Conservation (phyloP, 2,797 vertebrate species). For the Sciurus carolinensis region DNA sequence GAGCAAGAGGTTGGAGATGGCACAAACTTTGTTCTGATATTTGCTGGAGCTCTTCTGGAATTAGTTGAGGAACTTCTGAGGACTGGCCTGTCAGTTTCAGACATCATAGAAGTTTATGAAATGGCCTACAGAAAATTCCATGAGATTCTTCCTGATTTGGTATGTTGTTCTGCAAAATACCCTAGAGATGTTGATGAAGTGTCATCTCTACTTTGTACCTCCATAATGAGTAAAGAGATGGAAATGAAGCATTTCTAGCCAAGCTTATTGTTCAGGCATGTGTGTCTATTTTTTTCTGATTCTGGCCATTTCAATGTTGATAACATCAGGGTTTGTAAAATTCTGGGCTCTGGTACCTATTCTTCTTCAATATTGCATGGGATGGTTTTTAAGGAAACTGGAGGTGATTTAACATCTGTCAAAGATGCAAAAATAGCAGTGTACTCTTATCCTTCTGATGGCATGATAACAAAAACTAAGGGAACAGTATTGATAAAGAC, state of each 20-base stretch:
- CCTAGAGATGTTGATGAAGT: slow-evolving; percentile 94
- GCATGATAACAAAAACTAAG: slow-evolving; percentile 98
- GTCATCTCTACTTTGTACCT: slow-evolving; percentile 92
- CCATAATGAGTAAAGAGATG: slow-evolving; percentile 98
- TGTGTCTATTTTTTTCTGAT: slow-evolving; percentile 96
- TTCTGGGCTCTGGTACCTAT: slow-evolving; percentile 95
- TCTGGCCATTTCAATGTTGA: slow-evolving; percentile 98
- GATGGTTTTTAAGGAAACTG: slow-evolving; percentile 99
- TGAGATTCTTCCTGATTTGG: slow-evolving; percentile 95
- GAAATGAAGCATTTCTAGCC: slow-evolving; percentile 95
- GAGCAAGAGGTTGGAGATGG: slow-evolving; percentile 99
- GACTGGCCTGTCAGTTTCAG: slow-evolving; percentile 98
- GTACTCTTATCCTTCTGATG: slow-evolving; percentile 98
- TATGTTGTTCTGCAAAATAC: slow-evolving; percentile 95
- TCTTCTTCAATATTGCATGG: slow-evolving; percentile 97
- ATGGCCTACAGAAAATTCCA: slow-evolving; percentile 95
- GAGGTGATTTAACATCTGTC: slow-evolving; percentile 96
- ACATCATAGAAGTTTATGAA: slow-evolving; percentile 99
- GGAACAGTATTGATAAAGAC: slow-evolving; percentile 92
- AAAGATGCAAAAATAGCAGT: slow-evolving; percentile 98
- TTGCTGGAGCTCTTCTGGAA: slow-evolving; percentile 97
- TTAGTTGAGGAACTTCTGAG: slow-evolving; percentile 96
- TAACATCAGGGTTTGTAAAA: slow-evolving; percentile 98
- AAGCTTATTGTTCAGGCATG: slow-evolving; percentile 97
- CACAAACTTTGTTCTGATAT: slow-evolving; percentile 98